Percentiles rank a stretch among this genome's conserved stretches.
phyloP scores from a whole-genome alignment of 2,888 invertebrate genomes.

The Aphidoletes aphidimyza region DNA sequence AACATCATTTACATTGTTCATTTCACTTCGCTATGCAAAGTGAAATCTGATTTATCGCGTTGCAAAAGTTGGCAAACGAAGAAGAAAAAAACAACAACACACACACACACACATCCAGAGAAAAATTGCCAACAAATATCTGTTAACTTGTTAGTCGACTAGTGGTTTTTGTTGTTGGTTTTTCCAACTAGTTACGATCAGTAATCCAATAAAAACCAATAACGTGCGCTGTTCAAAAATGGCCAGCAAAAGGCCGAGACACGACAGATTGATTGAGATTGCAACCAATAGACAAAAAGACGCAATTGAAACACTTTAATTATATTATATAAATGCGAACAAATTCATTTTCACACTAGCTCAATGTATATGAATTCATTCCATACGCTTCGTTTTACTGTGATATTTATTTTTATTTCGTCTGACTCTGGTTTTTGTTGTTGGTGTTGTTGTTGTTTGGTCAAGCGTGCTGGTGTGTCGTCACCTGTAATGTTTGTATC shows the following conservation, averaged over 20 bases:
- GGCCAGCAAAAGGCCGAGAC: background rate
- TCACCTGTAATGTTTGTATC: background rate
- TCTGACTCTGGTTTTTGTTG: background rate
- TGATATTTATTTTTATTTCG: background rate
- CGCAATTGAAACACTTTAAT: background rate
- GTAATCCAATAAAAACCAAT: too few relatives aligned
- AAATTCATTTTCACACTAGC: slow-evolving; percentile 36
- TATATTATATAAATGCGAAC: slow-evolving; percentile 29
- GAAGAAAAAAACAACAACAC: background rate
- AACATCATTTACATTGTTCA: background rate
- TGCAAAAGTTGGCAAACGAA: background rate
- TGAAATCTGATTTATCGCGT: background rate
- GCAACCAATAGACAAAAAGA: background rate
- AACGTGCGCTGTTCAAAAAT: too few relatives aligned
- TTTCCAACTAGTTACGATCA: too few relatives aligned
- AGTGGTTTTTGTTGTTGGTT: background rate
- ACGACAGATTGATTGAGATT: background rate
- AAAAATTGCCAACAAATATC: background rate
- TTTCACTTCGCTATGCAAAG: slow-evolving; percentile 26
- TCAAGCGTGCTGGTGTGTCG: background rate
- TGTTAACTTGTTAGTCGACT: slow-evolving; percentile 17
- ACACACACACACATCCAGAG: background rate
- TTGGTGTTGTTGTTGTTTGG: background rate
- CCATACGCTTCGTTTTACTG: background rate
- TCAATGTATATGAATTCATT: background rate